Percentiles rank a stretch among this genome's conserved stretches.
phyloP scores from a whole-genome alignment of 2,113 vertebrate species.

The Camarhynchus parvulus region DNA sequence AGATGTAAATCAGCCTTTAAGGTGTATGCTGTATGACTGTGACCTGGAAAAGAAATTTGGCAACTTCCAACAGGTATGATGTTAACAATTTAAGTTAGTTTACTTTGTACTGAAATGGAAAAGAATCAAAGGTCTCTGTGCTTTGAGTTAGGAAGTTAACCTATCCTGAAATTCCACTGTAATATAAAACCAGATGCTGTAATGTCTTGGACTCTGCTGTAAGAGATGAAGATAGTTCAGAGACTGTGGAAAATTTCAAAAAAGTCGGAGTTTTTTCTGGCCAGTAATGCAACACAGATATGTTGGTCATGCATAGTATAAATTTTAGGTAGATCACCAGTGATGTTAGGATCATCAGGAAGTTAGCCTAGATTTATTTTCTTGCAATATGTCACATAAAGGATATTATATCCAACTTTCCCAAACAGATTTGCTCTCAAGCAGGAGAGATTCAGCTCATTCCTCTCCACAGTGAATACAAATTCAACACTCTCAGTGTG shows the following conservation, averaged over 20 bases:
- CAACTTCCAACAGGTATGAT: neutral
- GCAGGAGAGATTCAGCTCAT: neutral
- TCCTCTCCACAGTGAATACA: neutral
- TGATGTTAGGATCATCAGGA: neutral
- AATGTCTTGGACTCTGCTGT: neutral
- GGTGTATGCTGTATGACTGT: neutral
- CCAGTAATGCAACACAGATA: neutral
- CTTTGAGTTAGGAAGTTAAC: neutral
- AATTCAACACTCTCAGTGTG: neutral
- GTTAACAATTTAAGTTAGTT: neutral
- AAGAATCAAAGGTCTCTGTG: neutral
- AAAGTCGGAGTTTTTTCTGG: neutral
- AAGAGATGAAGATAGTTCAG: neutral
- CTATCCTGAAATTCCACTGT: neutral
- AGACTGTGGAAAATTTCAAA: neutral
- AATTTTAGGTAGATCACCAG: neutral
- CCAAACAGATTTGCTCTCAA: neutral
- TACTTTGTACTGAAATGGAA: neutral
- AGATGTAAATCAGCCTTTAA: neutral
- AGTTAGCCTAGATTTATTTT: neutral
- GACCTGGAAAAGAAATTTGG: neutral
- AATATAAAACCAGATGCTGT: neutral
- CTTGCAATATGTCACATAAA: neutral
- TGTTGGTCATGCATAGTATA: neutral
- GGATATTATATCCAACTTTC: neutral